These are phyloP conservation scores for Rousettus leschenaultii DNA, from an alignment of 2,113 vertebrate species.

Conservation along the genomic window DNA sequence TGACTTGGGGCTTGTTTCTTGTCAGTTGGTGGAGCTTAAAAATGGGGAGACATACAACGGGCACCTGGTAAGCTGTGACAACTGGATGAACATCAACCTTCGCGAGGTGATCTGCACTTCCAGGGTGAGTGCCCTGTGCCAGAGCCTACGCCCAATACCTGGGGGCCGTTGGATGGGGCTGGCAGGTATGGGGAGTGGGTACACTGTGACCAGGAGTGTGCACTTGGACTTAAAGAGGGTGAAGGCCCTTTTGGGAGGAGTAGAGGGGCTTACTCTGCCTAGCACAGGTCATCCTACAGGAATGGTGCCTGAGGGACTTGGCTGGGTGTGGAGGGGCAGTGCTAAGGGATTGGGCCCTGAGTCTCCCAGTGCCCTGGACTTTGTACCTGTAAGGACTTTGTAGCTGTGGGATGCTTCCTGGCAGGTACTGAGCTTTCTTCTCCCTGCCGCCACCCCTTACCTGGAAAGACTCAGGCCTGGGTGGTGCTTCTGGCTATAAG, in stretches of 20 bases:
- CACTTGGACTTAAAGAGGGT: too few relatives aligned
- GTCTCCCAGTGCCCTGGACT: not conserved
- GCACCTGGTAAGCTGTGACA: conserved; percentile 98
- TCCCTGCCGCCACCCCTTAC: not conserved
- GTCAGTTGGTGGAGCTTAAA: conserved; percentile 96
- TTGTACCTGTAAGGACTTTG: not conserved
- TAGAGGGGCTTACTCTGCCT: not conserved
- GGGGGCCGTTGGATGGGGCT: not conserved
- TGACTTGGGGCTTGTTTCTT: not conserved
- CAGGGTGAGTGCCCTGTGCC: conserved; percentile 81
- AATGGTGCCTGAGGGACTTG: not conserved
- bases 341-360: not conserved
- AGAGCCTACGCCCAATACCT: accelerated
- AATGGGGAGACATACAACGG: conserved; percentile 98
- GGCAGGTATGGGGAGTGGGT: not conserved
- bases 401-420: not conserved
- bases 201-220: too few relatives aligned
- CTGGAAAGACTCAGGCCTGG: not conserved
- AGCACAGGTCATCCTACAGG: not conserved
- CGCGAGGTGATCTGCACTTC: conserved; percentile 98
- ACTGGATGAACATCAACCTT: conserved; percentile 99
- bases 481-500: not conserved
- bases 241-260: not conserved
- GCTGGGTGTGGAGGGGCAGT: too few relatives aligned
- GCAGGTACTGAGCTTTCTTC: not conserved